phyloP scores from a whole-genome alignment of 1,140 invertebrate species.

The Cyclargus thomasi region DNA sequence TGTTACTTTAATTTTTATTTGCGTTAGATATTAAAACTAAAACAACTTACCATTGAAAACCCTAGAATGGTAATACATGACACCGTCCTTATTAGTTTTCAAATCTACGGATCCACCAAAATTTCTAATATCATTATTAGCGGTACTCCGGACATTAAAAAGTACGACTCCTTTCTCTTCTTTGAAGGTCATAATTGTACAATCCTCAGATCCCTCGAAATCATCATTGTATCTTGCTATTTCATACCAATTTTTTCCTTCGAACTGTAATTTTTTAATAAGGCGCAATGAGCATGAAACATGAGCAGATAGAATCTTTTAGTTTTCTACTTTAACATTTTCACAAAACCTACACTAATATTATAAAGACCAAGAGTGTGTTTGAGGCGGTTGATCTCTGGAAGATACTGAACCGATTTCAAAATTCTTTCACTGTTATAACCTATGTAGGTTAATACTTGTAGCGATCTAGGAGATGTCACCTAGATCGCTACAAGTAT shows the following conservation, averaged over 20 bases:
- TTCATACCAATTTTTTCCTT: neutral
- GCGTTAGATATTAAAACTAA: no score
- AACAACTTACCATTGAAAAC: neutral
- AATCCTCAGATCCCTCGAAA: neutral
- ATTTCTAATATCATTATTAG: neutral
- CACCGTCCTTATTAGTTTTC: neutral
- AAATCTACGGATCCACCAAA: neutral
- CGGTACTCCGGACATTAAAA: neutral
- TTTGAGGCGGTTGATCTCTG: no score
- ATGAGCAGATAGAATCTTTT: no score
- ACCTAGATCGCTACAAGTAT: no score
- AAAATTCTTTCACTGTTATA: no score
- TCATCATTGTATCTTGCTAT: constrained; percentile 5
- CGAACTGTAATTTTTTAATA: neutral
- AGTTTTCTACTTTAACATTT: no score
- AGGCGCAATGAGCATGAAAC: neutral
- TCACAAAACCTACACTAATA: no score
- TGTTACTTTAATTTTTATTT: no score
- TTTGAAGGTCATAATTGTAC: neutral
- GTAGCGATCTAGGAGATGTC: no score
- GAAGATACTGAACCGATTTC: no score
- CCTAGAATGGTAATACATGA: constrained; percentile 1
- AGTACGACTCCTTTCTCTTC: neutral
- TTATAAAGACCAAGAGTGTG: no score
- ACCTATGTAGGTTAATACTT: no score